Evolutionary conservation across 2,113 vertebrate genomes (phyloP).

Genomic region (Cairina moschata): DNA sequence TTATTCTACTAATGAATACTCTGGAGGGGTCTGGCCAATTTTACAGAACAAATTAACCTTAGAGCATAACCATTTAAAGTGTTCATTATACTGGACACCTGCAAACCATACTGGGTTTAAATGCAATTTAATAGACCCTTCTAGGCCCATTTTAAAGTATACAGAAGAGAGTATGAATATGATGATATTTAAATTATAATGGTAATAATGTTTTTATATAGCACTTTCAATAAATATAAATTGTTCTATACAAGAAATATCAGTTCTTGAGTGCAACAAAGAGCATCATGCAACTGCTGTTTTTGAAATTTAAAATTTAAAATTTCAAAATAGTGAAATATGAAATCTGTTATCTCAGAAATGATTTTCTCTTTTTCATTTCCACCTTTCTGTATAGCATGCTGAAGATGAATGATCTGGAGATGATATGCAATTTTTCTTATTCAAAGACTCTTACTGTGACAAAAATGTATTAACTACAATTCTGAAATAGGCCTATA

Average conservation of each 20-base stretch:
- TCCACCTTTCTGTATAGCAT: not conserved
- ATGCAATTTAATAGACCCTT: slow-evolving; percentile 71
- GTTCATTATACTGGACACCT: slow-evolving; percentile 76
- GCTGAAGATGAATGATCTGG: not conserved
- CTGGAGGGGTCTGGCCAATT: slow-evolving; percentile 70
- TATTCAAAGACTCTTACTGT: slow-evolving; percentile 9
- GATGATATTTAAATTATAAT: slow-evolving; percentile 53
- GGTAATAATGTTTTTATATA: not conserved
- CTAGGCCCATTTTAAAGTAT: slow-evolving; percentile 58
- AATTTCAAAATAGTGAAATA: not conserved
- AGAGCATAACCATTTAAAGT: slow-evolving; percentile 64
- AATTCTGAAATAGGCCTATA: slow-evolving; percentile 28
- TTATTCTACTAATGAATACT: slow-evolving; percentile 78
- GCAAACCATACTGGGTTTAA: slow-evolving; percentile 69
- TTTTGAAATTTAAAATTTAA: not conserved
- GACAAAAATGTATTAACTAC: slow-evolving; percentile 21
- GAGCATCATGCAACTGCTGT: not conserved
- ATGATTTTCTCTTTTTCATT: not conserved
- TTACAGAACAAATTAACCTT: slow-evolving; percentile 80
- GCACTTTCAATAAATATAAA: slow-evolving; percentile 34
- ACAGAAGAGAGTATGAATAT: slow-evolving; percentile 54
- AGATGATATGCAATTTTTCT: not conserved
- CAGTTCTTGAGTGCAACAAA: not conserved
- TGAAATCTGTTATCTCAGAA: not conserved
- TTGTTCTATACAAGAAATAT: not conserved